Conservation (phyloP, 2,797 vertebrate species). For the Todus mexicanus region DNA sequence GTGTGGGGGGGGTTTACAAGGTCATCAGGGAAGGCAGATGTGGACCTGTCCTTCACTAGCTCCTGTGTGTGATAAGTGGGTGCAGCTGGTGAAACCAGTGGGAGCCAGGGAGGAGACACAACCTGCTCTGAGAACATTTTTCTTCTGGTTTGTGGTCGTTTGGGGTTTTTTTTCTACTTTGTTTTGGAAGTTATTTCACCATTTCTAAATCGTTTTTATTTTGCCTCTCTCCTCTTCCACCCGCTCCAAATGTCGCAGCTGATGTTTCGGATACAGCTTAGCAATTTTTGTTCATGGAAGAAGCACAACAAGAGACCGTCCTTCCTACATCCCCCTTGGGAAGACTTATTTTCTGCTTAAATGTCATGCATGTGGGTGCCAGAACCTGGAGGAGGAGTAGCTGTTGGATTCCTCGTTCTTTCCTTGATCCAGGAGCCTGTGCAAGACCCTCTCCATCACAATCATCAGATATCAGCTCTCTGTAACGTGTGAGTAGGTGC, state of each 20-base stretch:
- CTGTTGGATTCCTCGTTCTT: neutral
- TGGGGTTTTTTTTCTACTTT: neutral
- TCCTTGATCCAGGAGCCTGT: neutral
- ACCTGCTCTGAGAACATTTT: neutral
- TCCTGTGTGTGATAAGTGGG: neutral
- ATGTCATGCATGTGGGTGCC: neutral
- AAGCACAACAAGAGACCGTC: neutral
- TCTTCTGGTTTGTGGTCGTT: too few relatives aligned
- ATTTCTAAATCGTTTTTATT: rapidly evolving
- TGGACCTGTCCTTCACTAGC: neutral
- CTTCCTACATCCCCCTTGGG: neutral
- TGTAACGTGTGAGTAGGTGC: neutral
- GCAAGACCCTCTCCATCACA: rapidly evolving
- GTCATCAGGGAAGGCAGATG: neutral
- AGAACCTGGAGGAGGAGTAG: neutral
- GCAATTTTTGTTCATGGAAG: neutral
- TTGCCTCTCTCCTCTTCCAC: neutral
- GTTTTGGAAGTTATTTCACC: neutral
- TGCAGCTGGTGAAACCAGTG: neutral
- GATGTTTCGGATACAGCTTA: neutral
- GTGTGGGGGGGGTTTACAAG: too few relatives aligned
- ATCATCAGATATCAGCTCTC: neutral
- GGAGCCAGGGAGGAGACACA: neutral
- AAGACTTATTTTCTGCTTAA: neutral
- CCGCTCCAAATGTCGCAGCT: neutral